Evolutionary conservation across 2,888 invertebrate species (phyloP), one percentile per base, ranked within the genome.

Genomic region (Coleophora flavipennella): DNA sequence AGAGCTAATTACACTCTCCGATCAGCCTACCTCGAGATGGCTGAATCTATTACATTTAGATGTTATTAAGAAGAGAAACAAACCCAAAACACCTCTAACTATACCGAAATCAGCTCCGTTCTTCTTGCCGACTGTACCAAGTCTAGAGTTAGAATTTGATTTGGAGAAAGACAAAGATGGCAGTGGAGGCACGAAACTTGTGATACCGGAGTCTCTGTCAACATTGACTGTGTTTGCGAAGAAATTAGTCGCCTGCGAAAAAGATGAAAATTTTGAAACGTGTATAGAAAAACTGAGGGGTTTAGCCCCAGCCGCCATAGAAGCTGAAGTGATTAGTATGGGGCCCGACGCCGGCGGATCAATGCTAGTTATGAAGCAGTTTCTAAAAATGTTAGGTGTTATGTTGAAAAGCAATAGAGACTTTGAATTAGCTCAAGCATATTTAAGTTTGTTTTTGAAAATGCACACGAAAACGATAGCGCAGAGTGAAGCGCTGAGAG

Each of bases 371-470:
- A 88, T 97, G 89, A 67, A 88, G 27, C 89, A 92, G 51, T 97
- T 96, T 76, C 74, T 97, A 39, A 86, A 88, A 53, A 89, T 94
- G 75, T 72, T 97, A 13, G 81, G 88, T 41, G 78, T 78, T 40
- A 90, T 92, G 84, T 83, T 98, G 29, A 83, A 87, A 50, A 90
- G 89, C 2, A 94, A 93, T 58, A 87, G 70, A 45, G 90, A 97
- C 77, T 98, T 96, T 73, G 98, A 99, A 80, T 76, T 97, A 40
- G 91, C 92, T 0, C 95, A 97, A 66, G 91, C 97, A 0, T 98
- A 97, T 75, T 86, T 98, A 43, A 91, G 91, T 34, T 85, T 96
- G 33, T 97, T 96, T 72, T 74, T 99, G 27, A 96, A 96, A 74
- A 87, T 89, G 31, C 93, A 95, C 59, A 90, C 91, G 1, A 83